Base-by-base conservation (phyloP, 2,113 vertebrate genomes). In the Eolophus roseicapilla region DNA sequence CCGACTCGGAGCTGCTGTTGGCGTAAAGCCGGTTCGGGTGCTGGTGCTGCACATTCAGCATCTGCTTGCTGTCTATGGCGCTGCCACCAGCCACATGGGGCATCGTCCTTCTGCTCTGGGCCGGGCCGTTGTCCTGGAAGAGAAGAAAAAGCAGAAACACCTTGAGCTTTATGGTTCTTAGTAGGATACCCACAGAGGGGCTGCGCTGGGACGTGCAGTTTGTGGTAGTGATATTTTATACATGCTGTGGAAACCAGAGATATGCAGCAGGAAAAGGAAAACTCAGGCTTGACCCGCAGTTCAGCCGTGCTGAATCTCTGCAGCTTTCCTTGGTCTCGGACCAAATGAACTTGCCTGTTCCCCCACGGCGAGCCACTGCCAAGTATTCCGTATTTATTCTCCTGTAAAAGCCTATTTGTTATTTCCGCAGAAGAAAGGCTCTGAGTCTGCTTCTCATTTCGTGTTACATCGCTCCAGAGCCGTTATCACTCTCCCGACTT, bases 41-140 rank as follows among this genome's bases (percentile, higher is more conserved):
- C 93, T 98, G 98, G 57, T 98, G 98, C 86, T 98, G 98, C 80
- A 91, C 50, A 49, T 97, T 98, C 92, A 97, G 82, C 95, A 96
- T 84, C 89, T 97, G 97, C 93, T 97, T 97, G 65, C 63, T 96
- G 10, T 99, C 99, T 85, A 97, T 95, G 17, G 97, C 92, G 62
- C 93, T 98, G 74, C 86, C 93, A 37, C 98, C 98, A 6, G 94
- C 43, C 12, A 95, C 92, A 13, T 96, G 98, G 39, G 98, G 71
- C 71, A 97, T 4, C 0, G 96, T 60, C 85, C 98, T 98, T 88
- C 98, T 98, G 96, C 92, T 97, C 94, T 94, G 98, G 50, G 94
- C 91, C 37, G 98, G 98, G 23, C 98, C 98, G 46, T 99, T 98
- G 77, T 98, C 99, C 99, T 99, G 68, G 17, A 91, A 94, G 81